Evolutionary conservation across 2,888 invertebrate genomes (phyloP).

Genomic region (Phalera bucephala): DNA sequence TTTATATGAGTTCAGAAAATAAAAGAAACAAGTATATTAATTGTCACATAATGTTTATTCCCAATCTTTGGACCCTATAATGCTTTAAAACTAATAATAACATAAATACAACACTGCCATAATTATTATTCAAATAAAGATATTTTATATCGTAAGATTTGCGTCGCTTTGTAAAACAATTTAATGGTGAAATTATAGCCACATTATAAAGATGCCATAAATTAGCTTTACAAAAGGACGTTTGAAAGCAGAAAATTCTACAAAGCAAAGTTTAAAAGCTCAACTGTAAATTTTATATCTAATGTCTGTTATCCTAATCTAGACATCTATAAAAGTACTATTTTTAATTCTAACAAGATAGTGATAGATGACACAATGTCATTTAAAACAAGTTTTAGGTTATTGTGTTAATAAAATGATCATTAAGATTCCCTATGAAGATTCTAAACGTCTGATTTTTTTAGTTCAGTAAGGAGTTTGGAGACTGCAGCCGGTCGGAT

Average conservation of each 20-base stretch:
- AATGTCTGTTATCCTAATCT: slow-evolving; percentile 64
- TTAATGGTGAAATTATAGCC: slow-evolving; percentile 26
- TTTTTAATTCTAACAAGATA: slow-evolving; percentile 55
- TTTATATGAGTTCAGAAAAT: slow-evolving; percentile 8
- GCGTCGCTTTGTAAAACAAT: slow-evolving; percentile 51
- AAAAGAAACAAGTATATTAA: slow-evolving; percentile 64
- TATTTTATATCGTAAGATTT: slow-evolving; percentile 37
- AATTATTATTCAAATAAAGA: slow-evolving; percentile 58
- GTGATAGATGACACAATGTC: slow-evolving; percentile 35
- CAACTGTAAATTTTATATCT: slow-evolving; percentile 64
- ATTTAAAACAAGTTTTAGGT: slow-evolving; percentile 27
- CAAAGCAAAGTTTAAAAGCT: slow-evolving; percentile 70
- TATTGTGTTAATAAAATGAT: slow-evolving; percentile 27
- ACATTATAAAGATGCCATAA: slow-evolving; percentile 22
- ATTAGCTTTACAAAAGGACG: slow-evolving; percentile 57
- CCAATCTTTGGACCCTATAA: slow-evolving; percentile 89
- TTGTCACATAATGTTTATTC: slow-evolving; percentile 86
- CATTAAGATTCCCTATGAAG: slow-evolving; percentile 21
- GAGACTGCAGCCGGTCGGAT: slow-evolving; percentile 26
- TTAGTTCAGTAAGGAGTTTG: slow-evolving; percentile 19
- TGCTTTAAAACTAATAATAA: slow-evolving; percentile 86
- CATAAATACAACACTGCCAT: slow-evolving; percentile 80
- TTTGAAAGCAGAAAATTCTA: slow-evolving; percentile 59
- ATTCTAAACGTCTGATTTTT: slow-evolving; percentile 11
- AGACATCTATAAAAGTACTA: slow-evolving; percentile 62